These are phyloP conservation scores for Portevinia maculata DNA, from an alignment of 2,888 invertebrate genomes.

Conservation along the genomic window DNA sequence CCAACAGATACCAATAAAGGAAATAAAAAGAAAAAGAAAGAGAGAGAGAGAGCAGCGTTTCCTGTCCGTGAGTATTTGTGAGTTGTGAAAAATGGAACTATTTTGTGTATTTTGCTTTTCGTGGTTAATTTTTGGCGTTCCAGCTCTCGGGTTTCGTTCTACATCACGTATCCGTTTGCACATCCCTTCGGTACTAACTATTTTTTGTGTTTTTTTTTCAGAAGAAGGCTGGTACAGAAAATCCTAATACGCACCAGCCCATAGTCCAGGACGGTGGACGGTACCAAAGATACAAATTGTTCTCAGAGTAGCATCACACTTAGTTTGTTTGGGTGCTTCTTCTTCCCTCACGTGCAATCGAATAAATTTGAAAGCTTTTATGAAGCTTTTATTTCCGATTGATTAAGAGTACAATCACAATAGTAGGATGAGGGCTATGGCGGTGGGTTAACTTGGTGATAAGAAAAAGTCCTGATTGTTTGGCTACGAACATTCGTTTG, in stretches of 20 bases:
- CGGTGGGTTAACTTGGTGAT: constrained; percentile 21
- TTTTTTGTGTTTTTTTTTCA: background rate
- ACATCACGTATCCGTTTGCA: constrained; percentile 6
- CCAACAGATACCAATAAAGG: background rate
- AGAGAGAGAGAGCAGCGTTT: constrained; percentile 11
- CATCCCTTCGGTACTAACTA: constrained; percentile 30
- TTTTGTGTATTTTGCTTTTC: constrained; percentile 33
- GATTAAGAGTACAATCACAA: constrained; percentile 65
- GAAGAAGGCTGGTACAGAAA: too few species aligned
- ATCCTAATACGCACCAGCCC: too few species aligned
- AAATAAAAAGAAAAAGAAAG: background rate
- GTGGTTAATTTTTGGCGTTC: constrained; percentile 53
- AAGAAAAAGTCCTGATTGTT: constrained; percentile 40
- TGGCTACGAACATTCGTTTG: constrained; percentile 3
- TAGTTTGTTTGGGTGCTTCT: constrained; percentile 58
- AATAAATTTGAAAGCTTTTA: constrained; percentile 68
- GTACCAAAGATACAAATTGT: constrained; percentile 20
- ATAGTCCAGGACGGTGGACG: too few species aligned
- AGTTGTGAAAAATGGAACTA: constrained; percentile 34
- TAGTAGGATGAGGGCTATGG: background rate
- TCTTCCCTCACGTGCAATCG: constrained; percentile 31
- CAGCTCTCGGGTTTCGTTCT: constrained; percentile 1
- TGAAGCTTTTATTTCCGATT: constrained; percentile 72
- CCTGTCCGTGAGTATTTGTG: background rate
- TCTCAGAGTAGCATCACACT: constrained; percentile 64